Conservation (phyloP, 2,113 vertebrate species). For the Ammodytes dubius region DNA sequence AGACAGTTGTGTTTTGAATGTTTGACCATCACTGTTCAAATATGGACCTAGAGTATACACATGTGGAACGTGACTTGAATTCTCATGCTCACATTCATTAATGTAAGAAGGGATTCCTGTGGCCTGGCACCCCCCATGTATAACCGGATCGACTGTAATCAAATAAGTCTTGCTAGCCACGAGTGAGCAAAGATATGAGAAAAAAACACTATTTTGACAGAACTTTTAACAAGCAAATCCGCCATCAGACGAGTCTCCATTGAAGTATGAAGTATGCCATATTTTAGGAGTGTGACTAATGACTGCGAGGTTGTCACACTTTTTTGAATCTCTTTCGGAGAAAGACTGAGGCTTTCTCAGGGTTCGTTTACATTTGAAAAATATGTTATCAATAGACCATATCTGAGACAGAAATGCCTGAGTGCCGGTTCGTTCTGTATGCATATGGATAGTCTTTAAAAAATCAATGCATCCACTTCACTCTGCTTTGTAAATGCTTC, state of each 20-base stretch:
- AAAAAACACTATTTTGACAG: slow-evolving; percentile 24
- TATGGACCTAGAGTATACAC: background rate
- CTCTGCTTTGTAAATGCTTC: slow-evolving; percentile 42
- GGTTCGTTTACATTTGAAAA: slow-evolving; percentile 48
- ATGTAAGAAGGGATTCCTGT: background rate
- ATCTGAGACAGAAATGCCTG: slow-evolving; percentile 30
- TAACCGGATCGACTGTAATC: slow-evolving; percentile 11
- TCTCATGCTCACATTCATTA: slow-evolving; percentile 5
- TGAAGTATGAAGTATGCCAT: slow-evolving; percentile 30
- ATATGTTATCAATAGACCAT: slow-evolving; percentile 51
- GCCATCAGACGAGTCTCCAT: slow-evolving; percentile 23
- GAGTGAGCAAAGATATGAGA: slow-evolving; percentile 3
- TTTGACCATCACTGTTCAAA: slow-evolving; percentile 28
- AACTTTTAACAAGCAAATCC: slow-evolving; percentile 62
- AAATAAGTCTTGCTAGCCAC: background rate
- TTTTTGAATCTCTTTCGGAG: slow-evolving; percentile 53
- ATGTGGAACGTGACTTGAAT: slow-evolving; percentile 17
- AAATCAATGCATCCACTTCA: slow-evolving; percentile 42
- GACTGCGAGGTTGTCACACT: slow-evolving; percentile 62
- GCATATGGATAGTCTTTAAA: slow-evolving; percentile 39
- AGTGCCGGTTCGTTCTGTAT: slow-evolving; percentile 30
- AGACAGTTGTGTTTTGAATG: slow-evolving; percentile 36
- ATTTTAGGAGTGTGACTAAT: slow-evolving; percentile 53
- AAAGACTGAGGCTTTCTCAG: slow-evolving; percentile 40
- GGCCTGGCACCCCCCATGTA: slow-evolving; percentile 3